Conservation (phyloP, 2,888 invertebrate species). For the Amphipyra berbera region DNA sequence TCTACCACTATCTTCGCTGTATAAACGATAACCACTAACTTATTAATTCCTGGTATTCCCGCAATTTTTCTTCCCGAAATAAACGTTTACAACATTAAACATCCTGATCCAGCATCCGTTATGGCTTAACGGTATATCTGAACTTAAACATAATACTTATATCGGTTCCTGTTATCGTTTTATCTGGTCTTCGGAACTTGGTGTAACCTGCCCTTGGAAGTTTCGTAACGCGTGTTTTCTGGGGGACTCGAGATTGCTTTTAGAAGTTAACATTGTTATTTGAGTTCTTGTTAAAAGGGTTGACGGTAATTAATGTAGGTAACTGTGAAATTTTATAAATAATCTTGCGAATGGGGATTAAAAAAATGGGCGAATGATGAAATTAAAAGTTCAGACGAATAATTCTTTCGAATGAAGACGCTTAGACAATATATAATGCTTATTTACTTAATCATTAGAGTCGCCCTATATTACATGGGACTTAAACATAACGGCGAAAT, state of each 20-base stretch:
- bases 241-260: conserved; percentile 14
- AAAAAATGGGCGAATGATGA: no score
- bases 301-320: conserved; percentile 16
- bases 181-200: conserved; percentile 17
- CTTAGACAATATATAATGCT: no score
- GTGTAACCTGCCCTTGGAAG: conserved; percentile 23
- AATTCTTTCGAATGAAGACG: no score
- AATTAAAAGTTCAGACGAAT: no score
- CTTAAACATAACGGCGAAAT: no score
- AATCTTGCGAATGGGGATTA: no score
- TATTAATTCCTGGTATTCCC: no score
- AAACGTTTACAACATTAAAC: conserved; percentile 56
- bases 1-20: no score
- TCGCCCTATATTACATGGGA: no score
- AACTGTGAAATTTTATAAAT: neutral
- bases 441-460: no score
- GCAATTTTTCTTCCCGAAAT: conserved; percentile 39
- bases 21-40: no score
- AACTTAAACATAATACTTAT: conserved; percentile 51
- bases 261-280: conserved; percentile 37
- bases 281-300: conserved; percentile 31
- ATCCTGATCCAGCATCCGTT: conserved; percentile 58
- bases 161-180: conserved; percentile 27
- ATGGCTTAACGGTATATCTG: conserved; percentile 40
- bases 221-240: conserved; percentile 29